These are phyloP conservation scores for Limenitis camilla DNA, from an alignment of 2,888 invertebrate genomes.

Conservation along the genomic window DNA sequence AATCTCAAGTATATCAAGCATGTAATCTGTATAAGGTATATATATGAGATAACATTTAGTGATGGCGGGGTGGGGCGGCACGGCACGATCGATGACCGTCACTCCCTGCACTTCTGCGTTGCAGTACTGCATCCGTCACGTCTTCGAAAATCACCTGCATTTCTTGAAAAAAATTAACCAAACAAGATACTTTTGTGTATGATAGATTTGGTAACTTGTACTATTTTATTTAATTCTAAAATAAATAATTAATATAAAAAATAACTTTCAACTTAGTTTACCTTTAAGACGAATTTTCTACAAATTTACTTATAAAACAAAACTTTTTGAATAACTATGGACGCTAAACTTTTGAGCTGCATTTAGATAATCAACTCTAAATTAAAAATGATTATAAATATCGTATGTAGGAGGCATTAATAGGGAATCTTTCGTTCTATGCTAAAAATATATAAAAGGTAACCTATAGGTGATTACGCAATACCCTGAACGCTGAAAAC, in stretches of 20 bases:
- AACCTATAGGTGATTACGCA: constrained; percentile 18
- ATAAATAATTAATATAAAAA: neutral
- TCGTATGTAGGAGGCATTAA: too few relatives aligned
- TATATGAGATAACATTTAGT: constrained; percentile 50
- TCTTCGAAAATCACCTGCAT: constrained; percentile 19
- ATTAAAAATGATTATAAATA: too few relatives aligned
- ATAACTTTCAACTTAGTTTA: too few relatives aligned
- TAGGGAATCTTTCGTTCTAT: neutral
- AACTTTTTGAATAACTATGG: constrained; percentile 3
- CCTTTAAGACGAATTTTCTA: too few relatives aligned
- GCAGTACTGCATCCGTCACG: constrained; percentile 51
- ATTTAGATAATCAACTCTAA: too few relatives aligned
- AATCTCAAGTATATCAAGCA: neutral
- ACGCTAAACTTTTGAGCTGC: constrained; percentile 8
- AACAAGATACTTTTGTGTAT: neutral
- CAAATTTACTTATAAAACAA: constrained; percentile 7
- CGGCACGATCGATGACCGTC: constrained; percentile 59
- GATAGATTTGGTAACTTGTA: too few relatives aligned
- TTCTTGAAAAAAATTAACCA: constrained; percentile 5
- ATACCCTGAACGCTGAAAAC: constrained; percentile 27
- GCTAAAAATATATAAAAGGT: neutral
- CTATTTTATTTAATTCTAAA: neutral
- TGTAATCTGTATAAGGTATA: constrained; percentile 13
- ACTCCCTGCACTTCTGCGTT: constrained; percentile 48
- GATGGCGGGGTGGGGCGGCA: constrained; percentile 30